phyloP scores from a whole-genome alignment of 2,113 vertebrate genomes.

The Mugil cephalus region DNA sequence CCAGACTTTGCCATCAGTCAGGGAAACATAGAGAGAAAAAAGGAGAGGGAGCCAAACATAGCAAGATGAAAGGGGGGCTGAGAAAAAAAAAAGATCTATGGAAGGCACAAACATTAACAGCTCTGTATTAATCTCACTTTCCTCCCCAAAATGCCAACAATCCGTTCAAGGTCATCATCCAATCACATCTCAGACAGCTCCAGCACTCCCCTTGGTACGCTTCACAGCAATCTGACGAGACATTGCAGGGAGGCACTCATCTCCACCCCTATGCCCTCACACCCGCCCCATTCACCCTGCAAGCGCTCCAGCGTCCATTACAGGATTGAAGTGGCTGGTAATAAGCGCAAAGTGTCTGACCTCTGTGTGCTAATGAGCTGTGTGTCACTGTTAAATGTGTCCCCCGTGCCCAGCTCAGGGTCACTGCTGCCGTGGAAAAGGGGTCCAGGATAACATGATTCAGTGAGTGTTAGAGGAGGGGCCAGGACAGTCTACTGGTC shows the following conservation, averaged over 20 bases:
- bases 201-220: slow-evolving; percentile 47
- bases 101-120: slow-evolving; percentile 59
- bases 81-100: slow-evolving; percentile 66
- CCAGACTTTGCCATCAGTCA: slow-evolving; percentile 54
- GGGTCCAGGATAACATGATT: slow-evolving; percentile 74
- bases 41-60: slow-evolving; percentile 6
- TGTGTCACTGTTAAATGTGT: slow-evolving; percentile 73
- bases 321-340: slow-evolving; percentile 56
- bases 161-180: slow-evolving; percentile 68
- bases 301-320: slow-evolving; percentile 63
- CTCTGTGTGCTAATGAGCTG: slow-evolving; percentile 74
- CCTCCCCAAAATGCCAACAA: slow-evolving; percentile 53
- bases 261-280: slow-evolving; percentile 10
- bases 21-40: slow-evolving; percentile 21
- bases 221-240: slow-evolving; percentile 39
- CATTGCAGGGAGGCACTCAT: slow-evolving; percentile 32
- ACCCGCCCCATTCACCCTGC: slow-evolving; percentile 21
- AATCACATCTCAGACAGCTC: slow-evolving; percentile 57
- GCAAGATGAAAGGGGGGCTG: slow-evolving; percentile 35
- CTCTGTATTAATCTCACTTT: slow-evolving; percentile 70
- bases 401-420: slow-evolving; percentile 68
- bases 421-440: slow-evolving; percentile 65
- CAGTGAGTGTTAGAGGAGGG: slow-evolving; percentile 50
- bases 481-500: slow-evolving; percentile 40
- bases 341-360: slow-evolving; percentile 63